Percentiles rank a stretch among this genome's conserved stretches.
Evolutionary conservation across 2,113 vertebrate species (phyloP).

Genomic region (Tor tambroides): DNA sequence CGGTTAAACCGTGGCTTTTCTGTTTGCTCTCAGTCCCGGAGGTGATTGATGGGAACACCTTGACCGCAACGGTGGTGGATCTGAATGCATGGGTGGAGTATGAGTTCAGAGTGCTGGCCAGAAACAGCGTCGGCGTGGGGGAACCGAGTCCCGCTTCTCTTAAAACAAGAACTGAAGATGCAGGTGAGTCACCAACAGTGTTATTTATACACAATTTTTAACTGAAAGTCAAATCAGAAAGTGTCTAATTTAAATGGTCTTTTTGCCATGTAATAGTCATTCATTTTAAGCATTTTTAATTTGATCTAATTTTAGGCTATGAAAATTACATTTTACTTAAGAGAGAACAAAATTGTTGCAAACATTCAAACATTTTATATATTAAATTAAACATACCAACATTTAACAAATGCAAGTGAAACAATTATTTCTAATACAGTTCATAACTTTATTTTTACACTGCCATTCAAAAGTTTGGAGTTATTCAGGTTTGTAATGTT

Average conservation of each 20-base stretch:
- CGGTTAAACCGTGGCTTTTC: slow-evolving; percentile 21
- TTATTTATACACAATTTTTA: not conserved
- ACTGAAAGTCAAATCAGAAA: not conserved
- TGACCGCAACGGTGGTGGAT: slow-evolving; percentile 87
- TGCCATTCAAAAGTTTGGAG: no score
- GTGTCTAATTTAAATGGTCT: not conserved
- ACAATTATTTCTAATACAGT: not conserved
- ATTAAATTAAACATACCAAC: not conserved
- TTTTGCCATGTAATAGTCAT: not conserved
- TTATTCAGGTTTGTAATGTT: no score
- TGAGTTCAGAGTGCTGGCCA: slow-evolving; percentile 90
- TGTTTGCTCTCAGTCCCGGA: slow-evolving; percentile 80
- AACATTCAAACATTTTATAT: not conserved
- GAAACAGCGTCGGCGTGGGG: slow-evolving; percentile 89
- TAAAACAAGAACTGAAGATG: slow-evolving; percentile 91
- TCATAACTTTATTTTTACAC: no score
- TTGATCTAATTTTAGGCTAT: not conserved
- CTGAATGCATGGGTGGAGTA: slow-evolving; percentile 95
- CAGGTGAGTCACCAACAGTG: slow-evolving; percentile 79
- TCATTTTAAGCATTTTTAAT: not conserved
- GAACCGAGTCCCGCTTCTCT: slow-evolving; percentile 90
- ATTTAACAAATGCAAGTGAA: not conserved
- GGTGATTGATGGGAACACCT: slow-evolving; percentile 82
- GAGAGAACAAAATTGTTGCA: not conserved
- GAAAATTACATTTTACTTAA: not conserved